phyloP scores from a whole-genome alignment of 2,888 invertebrate genomes.

The Oligia fasciuncula region DNA sequence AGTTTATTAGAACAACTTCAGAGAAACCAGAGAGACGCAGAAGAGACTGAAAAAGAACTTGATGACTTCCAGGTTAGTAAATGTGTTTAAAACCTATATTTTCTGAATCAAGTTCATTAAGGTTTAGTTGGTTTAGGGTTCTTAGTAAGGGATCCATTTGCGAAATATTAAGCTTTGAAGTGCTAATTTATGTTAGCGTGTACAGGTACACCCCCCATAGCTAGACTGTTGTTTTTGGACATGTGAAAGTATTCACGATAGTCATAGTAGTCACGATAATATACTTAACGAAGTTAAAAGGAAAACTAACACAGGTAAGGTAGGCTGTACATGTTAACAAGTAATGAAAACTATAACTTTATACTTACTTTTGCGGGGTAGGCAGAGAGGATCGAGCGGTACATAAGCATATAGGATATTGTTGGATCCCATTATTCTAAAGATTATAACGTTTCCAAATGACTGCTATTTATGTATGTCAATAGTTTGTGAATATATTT shows the following conservation, averaged over 20 bases:
- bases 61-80: conserved; percentile 91
- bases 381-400: neutral
- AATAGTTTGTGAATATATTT: neutral
- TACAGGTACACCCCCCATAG: too few species aligned
- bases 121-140: neutral
- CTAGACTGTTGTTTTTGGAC: neutral
- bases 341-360: neutral
- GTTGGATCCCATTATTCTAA: neutral
- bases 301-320: neutral
- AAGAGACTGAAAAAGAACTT: conserved; percentile 93
- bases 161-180: neutral
- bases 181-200: neutral
- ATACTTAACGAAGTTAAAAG: neutral
- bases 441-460: neutral
- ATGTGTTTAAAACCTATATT: neutral
- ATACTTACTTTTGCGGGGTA: neutral
- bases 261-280: too few species aligned
- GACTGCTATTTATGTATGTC: neutral
- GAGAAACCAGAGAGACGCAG: conserved; percentile 95
- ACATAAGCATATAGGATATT: neutral
- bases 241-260: neutral
- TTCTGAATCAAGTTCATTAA: neutral
- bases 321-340: neutral
- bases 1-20: conserved; percentile 95
- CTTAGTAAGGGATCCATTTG: neutral